A percentile compares a stretch with the other conserved stretches of the same genome.
phyloP scores from a whole-genome alignment of 2,113 vertebrate species.

The Pyxicephalus adspersus region DNA sequence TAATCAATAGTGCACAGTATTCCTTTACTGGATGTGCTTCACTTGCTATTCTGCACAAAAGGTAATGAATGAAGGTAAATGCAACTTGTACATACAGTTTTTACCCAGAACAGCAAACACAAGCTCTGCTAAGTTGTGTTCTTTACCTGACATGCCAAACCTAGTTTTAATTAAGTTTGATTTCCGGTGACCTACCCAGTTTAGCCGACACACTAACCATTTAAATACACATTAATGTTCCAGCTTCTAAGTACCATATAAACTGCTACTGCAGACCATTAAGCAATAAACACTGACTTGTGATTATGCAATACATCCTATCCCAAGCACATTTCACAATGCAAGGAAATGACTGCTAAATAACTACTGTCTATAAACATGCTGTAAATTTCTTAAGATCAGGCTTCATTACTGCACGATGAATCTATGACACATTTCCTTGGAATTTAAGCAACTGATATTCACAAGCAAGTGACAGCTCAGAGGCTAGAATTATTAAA shows the following conservation, averaged over 20 bases:
- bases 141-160: background rate
- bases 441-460: no score
- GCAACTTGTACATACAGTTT: background rate
- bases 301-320: background rate
- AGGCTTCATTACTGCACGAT: background rate
- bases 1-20: background rate
- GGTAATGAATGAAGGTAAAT: background rate
- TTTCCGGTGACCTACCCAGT: background rate
- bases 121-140: background rate
- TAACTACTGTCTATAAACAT: background rate
- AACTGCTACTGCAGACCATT: background rate
- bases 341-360: background rate
- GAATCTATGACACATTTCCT: no score
- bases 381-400: background rate
- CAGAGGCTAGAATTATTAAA: no score
- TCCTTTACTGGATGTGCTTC: background rate
- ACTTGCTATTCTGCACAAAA: background rate
- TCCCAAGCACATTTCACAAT: background rate
- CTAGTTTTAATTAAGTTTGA: background rate
- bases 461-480: no score
- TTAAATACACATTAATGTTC: background rate
- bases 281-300: background rate
- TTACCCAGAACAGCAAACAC: background rate
- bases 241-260: background rate
- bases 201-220: background rate